Percentiles rank a stretch among this genome's conserved stretches.
phyloP scores from a whole-genome alignment of 2,113 vertebrate species.

The Phodopus roborovskii region DNA sequence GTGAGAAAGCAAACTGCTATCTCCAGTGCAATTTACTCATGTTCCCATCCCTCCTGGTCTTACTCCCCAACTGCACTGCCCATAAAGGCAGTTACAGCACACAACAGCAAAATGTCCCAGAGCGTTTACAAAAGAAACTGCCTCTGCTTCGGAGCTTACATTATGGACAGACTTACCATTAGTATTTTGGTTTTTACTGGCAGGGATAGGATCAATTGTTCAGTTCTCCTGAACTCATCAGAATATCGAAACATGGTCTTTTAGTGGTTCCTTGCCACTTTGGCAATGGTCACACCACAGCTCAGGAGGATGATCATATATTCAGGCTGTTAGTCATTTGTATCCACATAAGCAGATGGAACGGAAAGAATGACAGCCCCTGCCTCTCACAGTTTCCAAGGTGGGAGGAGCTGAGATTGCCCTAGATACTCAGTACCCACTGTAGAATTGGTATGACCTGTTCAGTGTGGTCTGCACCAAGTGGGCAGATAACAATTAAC shows the following conservation, averaged over 20 bases:
- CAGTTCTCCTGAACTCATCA: neutral
- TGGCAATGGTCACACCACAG: neutral
- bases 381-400: neutral
- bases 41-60: neutral
- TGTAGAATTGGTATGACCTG: neutral
- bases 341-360: neutral
- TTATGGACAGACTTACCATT: neutral
- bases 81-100: neutral
- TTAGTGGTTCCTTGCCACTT: neutral
- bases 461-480: accelerated
- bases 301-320: no score
- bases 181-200: neutral
- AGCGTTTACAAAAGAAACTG: neutral
- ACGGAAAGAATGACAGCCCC: neutral
- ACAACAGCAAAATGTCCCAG: neutral
- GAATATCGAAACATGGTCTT: neutral
- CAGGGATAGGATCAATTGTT: neutral
- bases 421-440: no score
- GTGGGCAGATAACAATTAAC: neutral
- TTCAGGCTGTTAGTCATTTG: neutral
- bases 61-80: neutral
- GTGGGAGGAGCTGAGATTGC: no score
- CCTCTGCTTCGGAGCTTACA: neutral
- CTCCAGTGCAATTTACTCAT: neutral
- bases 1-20: neutral